Conservation (phyloP, 1,140 invertebrate genomes). For the Aphelenchoides fujianensis region DNA sequence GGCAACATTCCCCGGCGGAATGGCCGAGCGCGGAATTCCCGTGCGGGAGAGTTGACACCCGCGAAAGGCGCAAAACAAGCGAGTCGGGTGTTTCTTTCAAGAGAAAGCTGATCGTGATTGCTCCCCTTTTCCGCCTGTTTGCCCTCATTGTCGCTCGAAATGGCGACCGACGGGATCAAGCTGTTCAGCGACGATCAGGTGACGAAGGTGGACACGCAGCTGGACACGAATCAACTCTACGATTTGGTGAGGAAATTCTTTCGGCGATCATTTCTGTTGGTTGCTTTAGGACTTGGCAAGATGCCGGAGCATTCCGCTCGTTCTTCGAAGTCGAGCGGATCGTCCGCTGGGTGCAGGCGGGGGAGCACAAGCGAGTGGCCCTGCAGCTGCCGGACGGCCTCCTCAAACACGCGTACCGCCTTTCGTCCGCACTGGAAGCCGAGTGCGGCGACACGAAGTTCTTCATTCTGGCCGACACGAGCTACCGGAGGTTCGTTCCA, state of each 20-base stretch:
- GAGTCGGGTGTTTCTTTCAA: no score
- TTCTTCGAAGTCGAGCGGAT: conserved; percentile 48
- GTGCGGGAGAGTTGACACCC: no score
- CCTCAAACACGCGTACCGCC: conserved; percentile 31
- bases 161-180: not conserved
- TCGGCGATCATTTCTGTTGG: no score
- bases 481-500: conserved; percentile 50
- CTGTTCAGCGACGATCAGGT: conserved; percentile 7
- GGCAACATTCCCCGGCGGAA: no score
- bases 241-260: not conserved
- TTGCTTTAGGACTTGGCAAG: conserved; percentile 20
- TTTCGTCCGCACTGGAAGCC: conserved; percentile 21
- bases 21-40: no score
- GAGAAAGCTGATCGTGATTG: not conserved
- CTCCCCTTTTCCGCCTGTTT: not conserved
- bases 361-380: conserved; percentile 40
- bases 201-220: not conserved
- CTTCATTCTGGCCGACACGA: conserved; percentile 52
- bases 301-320: conserved; percentile 16
- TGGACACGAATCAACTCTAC: conserved; percentile 12
- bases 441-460: conserved; percentile 30
- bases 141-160: no score
- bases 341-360: conserved; percentile 35
- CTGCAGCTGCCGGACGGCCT: conserved; percentile 50
- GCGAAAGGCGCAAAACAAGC: no score